Conservation (phyloP, 2,113 vertebrate species). For the Salvelinus sp. region DNA sequence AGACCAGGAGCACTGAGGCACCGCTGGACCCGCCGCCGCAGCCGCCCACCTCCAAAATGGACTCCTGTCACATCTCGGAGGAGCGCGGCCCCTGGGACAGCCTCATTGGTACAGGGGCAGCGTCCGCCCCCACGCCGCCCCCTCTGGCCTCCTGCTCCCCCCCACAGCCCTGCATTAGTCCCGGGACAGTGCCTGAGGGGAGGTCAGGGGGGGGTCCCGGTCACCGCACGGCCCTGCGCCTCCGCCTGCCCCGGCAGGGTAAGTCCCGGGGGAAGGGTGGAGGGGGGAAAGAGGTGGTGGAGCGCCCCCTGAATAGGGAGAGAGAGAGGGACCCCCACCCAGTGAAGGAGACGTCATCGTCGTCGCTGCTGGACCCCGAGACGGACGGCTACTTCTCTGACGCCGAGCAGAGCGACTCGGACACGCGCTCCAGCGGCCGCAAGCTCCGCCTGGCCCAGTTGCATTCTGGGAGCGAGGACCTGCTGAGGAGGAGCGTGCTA, state of each 20-base stretch:
- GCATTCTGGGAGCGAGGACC: conserved; percentile 85
- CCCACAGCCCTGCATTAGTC: conserved; percentile 56
- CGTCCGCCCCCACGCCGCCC: conserved; percentile 27
- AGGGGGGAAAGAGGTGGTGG: conserved; percentile 42
- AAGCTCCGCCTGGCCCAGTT: conserved; percentile 79
- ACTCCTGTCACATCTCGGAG: conserved; percentile 78
- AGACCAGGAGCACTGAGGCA: conserved; percentile 53
- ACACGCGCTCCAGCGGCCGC: conserved; percentile 71
- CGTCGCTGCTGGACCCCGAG: conserved; percentile 80
- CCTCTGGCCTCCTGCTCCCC: conserved; percentile 37
- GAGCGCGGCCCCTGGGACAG: conserved; percentile 52
- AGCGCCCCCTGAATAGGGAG: background rate
- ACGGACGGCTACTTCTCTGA: conserved; percentile 93
- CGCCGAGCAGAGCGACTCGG: conserved; percentile 88
- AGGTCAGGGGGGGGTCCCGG: conserved; percentile 51
- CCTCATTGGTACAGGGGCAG: conserved; percentile 42
- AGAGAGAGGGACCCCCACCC: background rate
- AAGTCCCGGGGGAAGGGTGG: conserved; percentile 73
- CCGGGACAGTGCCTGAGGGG: conserved; percentile 73
- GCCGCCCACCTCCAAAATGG: conserved; percentile 77
- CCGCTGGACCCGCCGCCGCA: conserved; percentile 49
- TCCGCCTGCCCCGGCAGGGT: conserved; percentile 80
- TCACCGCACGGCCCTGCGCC: conserved; percentile 65
- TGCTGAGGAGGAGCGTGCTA: conserved; percentile 90
- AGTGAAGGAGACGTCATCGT: conserved; percentile 63